Base-by-base conservation (phyloP, 2,797 vertebrate genomes). In the Acipenser oxyrinchus region DNA sequence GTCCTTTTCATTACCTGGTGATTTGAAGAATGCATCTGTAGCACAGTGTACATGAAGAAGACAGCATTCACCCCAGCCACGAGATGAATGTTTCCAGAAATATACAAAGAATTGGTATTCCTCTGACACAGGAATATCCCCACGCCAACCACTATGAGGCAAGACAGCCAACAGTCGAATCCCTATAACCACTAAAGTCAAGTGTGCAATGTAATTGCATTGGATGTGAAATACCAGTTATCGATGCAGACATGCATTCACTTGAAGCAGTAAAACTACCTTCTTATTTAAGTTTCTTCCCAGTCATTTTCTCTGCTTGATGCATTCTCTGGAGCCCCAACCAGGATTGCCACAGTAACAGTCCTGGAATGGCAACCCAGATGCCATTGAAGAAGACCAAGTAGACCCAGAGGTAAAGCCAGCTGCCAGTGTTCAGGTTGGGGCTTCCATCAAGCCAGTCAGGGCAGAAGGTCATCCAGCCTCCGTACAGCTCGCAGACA, bases 381-480 rank as follows among this genome's bases (percentile, higher is more conserved):
- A 86, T 11, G 0, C 82, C 72, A 7, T 89, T 92, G 65, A 93
- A 94, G 80, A 90, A 82, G 4, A 86, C 71, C 71, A 91, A 78
- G 75, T 91, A 94, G 63, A 93, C 74, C 90, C 92, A 91, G 8
- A 91, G 75, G 81, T 91, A 80, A 51, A 93, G 81, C 86, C 84
- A 83, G 66, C 71, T 84, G 55, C 74, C 77, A 9, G 82, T 85
- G 71, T 89, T 80, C 67, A 92, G 83, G 69, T 76, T 85, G 61
- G 91, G 90, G 78, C 81, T 89, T 62, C 89, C 90, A 0, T 75
- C 0, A 1, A 89, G 76, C 90, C 84, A 89, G 5, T 92, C 88
- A 6, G 91, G 89, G 70, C 78, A 88, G 69, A 86, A 83, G 1
- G 81, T 93, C 89, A 91, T 88, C 84, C 89, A 91, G 60, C 85